Evolutionary conservation across 2,797 vertebrate genomes (phyloP), one percentile per base, ranked within the genome.

Genomic region (Cichlasoma orientale): DNA sequence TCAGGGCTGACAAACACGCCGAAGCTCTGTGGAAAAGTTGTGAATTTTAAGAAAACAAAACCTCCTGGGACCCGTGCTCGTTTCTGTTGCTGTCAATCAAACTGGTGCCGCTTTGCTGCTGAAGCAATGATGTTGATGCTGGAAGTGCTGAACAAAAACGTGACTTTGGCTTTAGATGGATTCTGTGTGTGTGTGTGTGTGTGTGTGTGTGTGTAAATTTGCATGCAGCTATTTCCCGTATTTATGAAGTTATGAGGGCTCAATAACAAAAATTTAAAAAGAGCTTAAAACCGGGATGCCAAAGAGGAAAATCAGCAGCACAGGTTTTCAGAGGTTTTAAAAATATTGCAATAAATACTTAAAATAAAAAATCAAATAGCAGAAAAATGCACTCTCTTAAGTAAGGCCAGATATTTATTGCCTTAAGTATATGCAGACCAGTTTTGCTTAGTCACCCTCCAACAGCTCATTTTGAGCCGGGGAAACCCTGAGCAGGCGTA

Each of bases 191-290:
- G 16, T 1, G 0, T 4, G 16, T 52, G 19, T 19, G 19, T 52
- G 6, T 9, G 16, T 19, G 1, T 63, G 25, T 61, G 0, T 23
- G 21, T 38, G 18, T 14, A 66, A 66, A 27, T 0, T 18, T 0
- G 44, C 0, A 0, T 11, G 23, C 4, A 11, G 0, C 38, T 27
- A 4, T 11, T 63, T 63, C 21, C 0, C 10, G 0, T 63, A 44
- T 63, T 18, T 63, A 25, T 63, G 21, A 44, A 0, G 0, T 63
- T 44, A 18, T 63, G 23, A 4, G 0, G 21, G 59, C 38, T 66
- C 2, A 66, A 2, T 47, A 19, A 27, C 38, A 25, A 2, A 21
- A 21, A 33, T 33, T 16, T 21, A 1, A 21, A 11, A 21, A 47
- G n/a, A 47, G 5, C 16, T 47, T 16, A 18, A 18, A 50, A 50